Conservation (phyloP, 2,888 invertebrate species). For the Epinotia ramella region DNA sequence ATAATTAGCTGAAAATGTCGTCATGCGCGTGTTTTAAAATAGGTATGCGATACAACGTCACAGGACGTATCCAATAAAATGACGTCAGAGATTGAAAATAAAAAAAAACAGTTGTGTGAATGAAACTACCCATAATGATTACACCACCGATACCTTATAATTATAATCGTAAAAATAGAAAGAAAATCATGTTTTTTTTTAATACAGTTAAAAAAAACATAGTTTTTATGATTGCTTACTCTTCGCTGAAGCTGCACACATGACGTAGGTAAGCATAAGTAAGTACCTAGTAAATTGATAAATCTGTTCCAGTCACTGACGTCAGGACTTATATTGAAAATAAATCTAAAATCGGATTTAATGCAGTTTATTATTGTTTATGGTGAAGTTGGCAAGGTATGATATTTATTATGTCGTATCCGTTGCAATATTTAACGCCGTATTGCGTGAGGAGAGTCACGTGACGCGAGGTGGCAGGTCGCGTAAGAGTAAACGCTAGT, state of each 20-base stretch:
- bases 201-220: no score
- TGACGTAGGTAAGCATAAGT: not conserved
- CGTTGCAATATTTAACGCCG: slow-evolving; percentile 28
- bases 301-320: not conserved
- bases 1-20: not conserved
- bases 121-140: not conserved
- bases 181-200: no score
- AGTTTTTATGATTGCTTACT: not conserved
- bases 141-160: not conserved
- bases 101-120: not conserved
- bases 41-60: slow-evolving; percentile 20
- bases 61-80: not conserved
- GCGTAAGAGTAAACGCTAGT: slow-evolving; percentile 26
- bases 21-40: slow-evolving; percentile 15
- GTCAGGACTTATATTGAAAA: slow-evolving; percentile 11
- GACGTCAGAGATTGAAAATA: not conserved
- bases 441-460: slow-evolving; percentile 72
- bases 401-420: slow-evolving; percentile 30
- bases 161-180: not conserved
- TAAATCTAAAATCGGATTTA: slow-evolving; percentile 11
- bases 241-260: not conserved
- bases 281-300: not conserved
- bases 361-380: slow-evolving; percentile 21
- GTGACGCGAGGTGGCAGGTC: slow-evolving; percentile 58
- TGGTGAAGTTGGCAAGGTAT: slow-evolving; percentile 28